These are phyloP conservation scores for Drosophila limbata DNA, from an alignment of 2,888 invertebrate genomes.

Conservation along the genomic window DNA sequence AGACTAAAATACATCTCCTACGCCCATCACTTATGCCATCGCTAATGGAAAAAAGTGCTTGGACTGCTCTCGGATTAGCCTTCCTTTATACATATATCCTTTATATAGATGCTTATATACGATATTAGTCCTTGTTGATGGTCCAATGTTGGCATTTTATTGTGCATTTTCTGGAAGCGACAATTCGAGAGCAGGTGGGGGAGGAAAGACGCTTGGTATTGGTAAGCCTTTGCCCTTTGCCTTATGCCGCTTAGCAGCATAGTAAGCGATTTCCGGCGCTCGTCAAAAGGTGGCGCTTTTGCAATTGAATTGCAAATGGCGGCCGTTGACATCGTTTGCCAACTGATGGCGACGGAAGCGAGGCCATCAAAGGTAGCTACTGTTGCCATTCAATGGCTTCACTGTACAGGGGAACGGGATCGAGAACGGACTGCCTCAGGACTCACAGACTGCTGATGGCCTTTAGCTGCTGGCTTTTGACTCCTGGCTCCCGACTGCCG, in stretches of 20 bases:
- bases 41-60: conserved; percentile 2
- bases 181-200: conserved; percentile 20
- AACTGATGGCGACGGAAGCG: conserved; percentile 69
- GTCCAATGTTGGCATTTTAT: conserved; percentile 68
- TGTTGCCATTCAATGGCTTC: conserved; percentile 63
- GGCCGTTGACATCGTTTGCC: conserved; percentile 63
- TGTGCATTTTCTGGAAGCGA: conserved; percentile 63
- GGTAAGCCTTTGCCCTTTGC: conserved; percentile 54
- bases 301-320: conserved; percentile 82
- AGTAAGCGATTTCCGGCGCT: conserved; percentile 82
- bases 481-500: not conserved
- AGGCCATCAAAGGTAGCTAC: conserved; percentile 73
- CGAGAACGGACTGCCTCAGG: conserved; percentile 1
- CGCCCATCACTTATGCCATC: not conserved
- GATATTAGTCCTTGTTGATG: conserved; percentile 58
- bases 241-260: conserved; percentile 63
- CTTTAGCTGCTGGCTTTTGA: conserved; percentile 17
- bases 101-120: conserved; percentile 14
- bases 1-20: not conserved
- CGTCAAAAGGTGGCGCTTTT: conserved; percentile 76
- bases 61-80: conserved; percentile 7
- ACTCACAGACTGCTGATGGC: conserved; percentile 29
- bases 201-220: conserved; percentile 41
- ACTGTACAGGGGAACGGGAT: conserved; percentile 1
- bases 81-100: conserved; percentile 15